Evolutionary conservation across 2,113 vertebrate species (phyloP), one percentile per base, ranked within the genome.

Genomic region (Nothoprocta pentlandii): DNA sequence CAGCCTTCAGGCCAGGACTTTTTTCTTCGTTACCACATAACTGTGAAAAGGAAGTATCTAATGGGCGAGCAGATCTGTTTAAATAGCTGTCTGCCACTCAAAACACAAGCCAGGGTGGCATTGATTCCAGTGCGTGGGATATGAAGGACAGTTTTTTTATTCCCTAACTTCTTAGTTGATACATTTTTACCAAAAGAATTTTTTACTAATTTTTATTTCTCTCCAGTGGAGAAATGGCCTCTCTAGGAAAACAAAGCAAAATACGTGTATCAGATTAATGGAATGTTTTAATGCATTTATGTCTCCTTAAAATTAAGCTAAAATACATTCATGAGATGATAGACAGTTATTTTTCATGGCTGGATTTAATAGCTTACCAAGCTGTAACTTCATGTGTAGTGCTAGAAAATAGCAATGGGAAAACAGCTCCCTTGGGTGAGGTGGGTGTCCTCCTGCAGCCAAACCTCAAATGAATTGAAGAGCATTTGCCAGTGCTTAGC

Each of bases 361-460:
- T 81, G 91, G 83, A 56, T 94, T 92, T 92, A 90, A 92, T 75
- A 92, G 85, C 86, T 62, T 75, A 47, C 64, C 39, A 47, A 76
- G 83, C 73, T 59, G 32, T 51, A 84, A 32, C 73, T 75, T 32
- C 1, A 7, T 21, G 74, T 92, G 76, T 44, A 67, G 39, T 63
- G 79, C 63, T 80, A 59, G 3, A 67, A 92, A 80, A 92, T 67
- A 36, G 69, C 59, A 77, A 36, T 77, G 76, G 67, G 75, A 73
- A 95, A 87, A 83, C 2, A 41, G 17, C 42, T 85, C 71, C 71
- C 75, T 67, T 42, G 59, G 54, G 58, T 85, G 81, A 87, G 87
- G 81, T 77, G 87, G 80, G 41, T 53, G 79, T 80, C 84, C 2
- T 4, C 59, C 36, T 77, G 17, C 70, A 85, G 89, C n/a, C 16